phyloP scores from a whole-genome alignment of 2,888 invertebrate genomes.

The Branchipolynoe longqiensis region DNA sequence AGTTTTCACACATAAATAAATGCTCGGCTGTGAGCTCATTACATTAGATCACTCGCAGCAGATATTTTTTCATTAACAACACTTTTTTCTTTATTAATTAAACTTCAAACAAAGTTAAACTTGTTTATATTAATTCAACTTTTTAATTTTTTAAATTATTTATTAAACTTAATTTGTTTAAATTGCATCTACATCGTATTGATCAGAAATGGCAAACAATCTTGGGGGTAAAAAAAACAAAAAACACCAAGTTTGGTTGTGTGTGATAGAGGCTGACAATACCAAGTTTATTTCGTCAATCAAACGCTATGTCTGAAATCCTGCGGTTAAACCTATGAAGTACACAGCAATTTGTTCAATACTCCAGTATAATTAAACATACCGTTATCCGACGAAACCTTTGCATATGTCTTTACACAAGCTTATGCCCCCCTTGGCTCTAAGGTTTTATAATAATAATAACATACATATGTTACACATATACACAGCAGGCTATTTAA shows the following conservation, averaged over 20 bases:
- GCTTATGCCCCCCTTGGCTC: constrained; percentile 25
- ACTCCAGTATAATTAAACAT: background rate
- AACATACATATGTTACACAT: constrained; percentile 48
- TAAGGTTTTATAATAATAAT: constrained; percentile 35
- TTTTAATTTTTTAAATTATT: too few species aligned
- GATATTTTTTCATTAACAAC: too few species aligned
- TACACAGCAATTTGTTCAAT: constrained; percentile 28
- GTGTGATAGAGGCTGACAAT: constrained; percentile 56
- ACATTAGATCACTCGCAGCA: too few species aligned
- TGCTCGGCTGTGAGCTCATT: too few species aligned
- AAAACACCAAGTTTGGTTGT: constrained; percentile 16
- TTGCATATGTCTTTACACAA: constrained; percentile 45
- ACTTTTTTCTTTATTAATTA: too few species aligned
- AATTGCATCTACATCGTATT: too few species aligned
- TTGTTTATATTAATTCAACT: too few species aligned
- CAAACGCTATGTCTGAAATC: constrained; percentile 34
- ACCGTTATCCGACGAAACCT: constrained; percentile 28
- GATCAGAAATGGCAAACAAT: too few species aligned
- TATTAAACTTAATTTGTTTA: too few species aligned
- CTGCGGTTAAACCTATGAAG: constrained; percentile 41
- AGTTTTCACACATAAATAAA: too few species aligned
- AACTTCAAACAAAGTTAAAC: too few species aligned
- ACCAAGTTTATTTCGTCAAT: constrained; percentile 56
- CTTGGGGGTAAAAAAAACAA: too few species aligned
- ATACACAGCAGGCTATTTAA: constrained; percentile 49